Conservation (phyloP, 2,888 invertebrate species). For the Lamproptera curius region DNA sequence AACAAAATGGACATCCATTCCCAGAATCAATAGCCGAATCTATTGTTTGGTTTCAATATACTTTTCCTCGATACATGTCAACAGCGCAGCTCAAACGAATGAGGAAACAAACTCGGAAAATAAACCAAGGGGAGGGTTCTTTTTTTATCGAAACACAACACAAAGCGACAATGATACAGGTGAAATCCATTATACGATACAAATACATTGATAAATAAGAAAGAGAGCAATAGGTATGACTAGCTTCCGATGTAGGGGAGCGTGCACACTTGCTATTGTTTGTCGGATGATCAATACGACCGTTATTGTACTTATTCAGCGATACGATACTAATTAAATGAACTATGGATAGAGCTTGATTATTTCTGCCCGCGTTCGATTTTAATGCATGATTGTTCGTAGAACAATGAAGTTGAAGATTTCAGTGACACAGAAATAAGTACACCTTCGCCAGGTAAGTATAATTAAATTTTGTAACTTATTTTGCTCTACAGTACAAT, state of each 20-base stretch:
- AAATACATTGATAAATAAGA: constrained; percentile 7
- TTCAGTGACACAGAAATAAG: too few relatives aligned
- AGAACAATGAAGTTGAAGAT: too few relatives aligned
- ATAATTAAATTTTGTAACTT: too few relatives aligned
- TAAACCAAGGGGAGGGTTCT: not conserved
- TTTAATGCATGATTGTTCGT: too few relatives aligned
- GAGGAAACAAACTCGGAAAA: constrained; percentile 4
- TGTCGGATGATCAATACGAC: not conserved
- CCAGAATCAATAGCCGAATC: too few relatives aligned
- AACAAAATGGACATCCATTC: too few relatives aligned
- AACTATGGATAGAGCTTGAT: not conserved
- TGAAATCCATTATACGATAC: constrained; percentile 11
- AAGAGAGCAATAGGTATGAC: not conserved
- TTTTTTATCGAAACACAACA: constrained; percentile 1
- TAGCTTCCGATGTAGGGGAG: not conserved
- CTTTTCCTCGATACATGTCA: not conserved
- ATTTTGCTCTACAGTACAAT: too few relatives aligned
- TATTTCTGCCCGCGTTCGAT: too few relatives aligned
- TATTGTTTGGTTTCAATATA: not conserved
- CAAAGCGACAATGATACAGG: constrained; percentile 8
- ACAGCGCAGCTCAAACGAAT: not conserved
- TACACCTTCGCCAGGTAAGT: too few relatives aligned
- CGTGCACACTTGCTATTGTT: not conserved
- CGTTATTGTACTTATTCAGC: constrained; percentile 3
- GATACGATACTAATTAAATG: not conserved